A percentile compares a stretch with the other conserved stretches of the same genome.
Conservation (phyloP, 2,113 vertebrate genomes). For the Dendropsophus ebraccatus region DNA sequence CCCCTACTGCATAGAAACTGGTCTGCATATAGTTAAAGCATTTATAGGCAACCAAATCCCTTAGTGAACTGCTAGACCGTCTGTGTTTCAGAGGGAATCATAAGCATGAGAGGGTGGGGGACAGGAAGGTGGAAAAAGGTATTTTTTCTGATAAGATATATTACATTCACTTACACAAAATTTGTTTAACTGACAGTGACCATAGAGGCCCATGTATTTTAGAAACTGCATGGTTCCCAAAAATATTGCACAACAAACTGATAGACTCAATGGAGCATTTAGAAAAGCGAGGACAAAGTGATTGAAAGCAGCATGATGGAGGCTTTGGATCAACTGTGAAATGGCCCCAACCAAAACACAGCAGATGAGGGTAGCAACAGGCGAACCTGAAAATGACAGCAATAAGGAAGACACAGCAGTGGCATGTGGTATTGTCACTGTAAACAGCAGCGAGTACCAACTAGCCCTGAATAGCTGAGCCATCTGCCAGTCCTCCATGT, state of each 20-base stretch:
- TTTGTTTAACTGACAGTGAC: too few relatives aligned
- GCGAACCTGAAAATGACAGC: conserved; percentile 65
- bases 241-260: neutral
- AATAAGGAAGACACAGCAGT: neutral
- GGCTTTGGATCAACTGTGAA: neutral
- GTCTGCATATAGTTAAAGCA: too few relatives aligned
- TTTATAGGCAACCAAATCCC: too few relatives aligned
- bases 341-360: neutral
- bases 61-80: too few relatives aligned
- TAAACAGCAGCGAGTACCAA: conserved; percentile 10
- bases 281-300: neutral
- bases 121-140: too few relatives aligned
- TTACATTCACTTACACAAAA: too few relatives aligned
- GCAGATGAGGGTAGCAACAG: conserved; percentile 68
- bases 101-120: too few relatives aligned
- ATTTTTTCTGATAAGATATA: too few relatives aligned
- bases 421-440: conserved; percentile 8
- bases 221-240: neutral
- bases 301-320: neutral
- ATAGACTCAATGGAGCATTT: neutral
- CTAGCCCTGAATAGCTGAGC: conserved; percentile 4
- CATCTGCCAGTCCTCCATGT: neutral
- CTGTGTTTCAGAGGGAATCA: too few relatives aligned
- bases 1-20: too few relatives aligned
- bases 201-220: neutral